These are phyloP conservation scores for Acrobeloides nanus DNA, from an alignment of 2,888 invertebrate genomes.

Conservation along the genomic window DNA sequence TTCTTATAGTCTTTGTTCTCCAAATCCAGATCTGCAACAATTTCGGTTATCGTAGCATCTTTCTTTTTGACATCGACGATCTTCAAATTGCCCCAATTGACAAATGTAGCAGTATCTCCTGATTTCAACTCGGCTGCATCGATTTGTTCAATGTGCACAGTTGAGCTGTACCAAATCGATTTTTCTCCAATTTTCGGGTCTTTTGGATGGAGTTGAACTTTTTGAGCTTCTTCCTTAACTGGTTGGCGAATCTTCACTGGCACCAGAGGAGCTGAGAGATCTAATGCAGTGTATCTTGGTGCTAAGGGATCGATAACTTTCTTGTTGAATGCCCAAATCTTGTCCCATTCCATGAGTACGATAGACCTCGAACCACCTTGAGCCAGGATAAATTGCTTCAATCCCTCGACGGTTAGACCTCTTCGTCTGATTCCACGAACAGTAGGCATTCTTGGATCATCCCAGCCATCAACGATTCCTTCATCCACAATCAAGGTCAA, in stretches of 20 bases:
- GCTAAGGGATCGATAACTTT: constrained; percentile 95
- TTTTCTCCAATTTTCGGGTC: constrained; percentile 70
- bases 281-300: constrained; percentile 76
- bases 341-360: constrained; percentile 99
- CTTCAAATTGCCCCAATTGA: constrained; percentile 94
- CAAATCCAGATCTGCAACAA: constrained; percentile 76
- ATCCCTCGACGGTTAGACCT: constrained; percentile 93
- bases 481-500: constrained; percentile 95
- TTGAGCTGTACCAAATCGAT: constrained; percentile 68
- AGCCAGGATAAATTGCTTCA: constrained; percentile 90
- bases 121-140: constrained; percentile 79
- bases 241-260: constrained; percentile 57
- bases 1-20: constrained; percentile 92
- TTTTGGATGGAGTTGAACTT: constrained; percentile 36
- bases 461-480: constrained; percentile 92
- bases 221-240: too few species aligned
- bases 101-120: constrained; percentile 88
- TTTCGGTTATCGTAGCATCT: constrained; percentile 36
- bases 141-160: constrained; percentile 74
- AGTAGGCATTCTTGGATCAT: constrained; percentile 96
- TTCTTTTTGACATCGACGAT: constrained; percentile 66
- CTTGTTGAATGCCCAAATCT: constrained; percentile 98
- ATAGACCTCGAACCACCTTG: constrained; percentile 92
- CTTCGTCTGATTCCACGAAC: constrained; percentile 88
- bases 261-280: constrained; percentile 54